Evolutionary conservation across 2,797 vertebrate genomes (phyloP).

Genomic region (Anguilla anguilla): DNA sequence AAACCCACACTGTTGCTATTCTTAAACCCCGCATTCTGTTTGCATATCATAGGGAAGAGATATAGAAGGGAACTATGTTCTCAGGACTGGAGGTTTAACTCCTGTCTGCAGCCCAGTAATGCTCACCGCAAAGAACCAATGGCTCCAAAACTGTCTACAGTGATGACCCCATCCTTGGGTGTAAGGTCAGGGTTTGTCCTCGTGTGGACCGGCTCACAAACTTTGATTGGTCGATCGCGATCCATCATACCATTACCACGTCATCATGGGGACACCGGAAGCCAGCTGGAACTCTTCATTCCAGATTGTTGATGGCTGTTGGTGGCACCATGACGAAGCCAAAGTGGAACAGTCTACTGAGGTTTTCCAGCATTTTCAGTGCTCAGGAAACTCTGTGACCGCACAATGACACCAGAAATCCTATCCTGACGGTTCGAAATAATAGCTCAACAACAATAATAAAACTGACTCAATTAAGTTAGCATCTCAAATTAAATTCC

Average conservation of each 20-base stretch:
- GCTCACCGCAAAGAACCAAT: conserved; percentile 6
- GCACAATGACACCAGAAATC: background rate
- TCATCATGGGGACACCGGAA: background rate
- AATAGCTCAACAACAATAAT: background rate
- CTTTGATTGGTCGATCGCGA: background rate
- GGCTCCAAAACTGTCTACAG: conserved; percentile 9
- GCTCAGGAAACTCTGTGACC: background rate
- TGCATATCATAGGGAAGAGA: conserved; percentile 11
- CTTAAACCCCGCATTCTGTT: background rate
- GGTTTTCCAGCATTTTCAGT: background rate
- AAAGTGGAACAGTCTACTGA: background rate
- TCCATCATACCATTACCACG: background rate
- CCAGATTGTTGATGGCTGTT: background rate
- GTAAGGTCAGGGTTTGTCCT: conserved; percentile 10
- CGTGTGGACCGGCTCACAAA: background rate
- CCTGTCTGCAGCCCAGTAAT: conserved; percentile 1
- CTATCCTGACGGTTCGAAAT: background rate
- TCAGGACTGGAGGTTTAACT: conserved; percentile 18
- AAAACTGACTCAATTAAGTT: background rate
- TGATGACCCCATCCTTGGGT: background rate
- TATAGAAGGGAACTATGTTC: background rate
- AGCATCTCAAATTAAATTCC: background rate
- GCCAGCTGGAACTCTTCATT: background rate
- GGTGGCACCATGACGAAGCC: background rate
- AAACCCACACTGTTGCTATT: background rate